Evolutionary conservation across 2,888 invertebrate genomes (phyloP), one percentile per base, ranked within the genome.

Genomic region (Agonopterix arenella): DNA sequence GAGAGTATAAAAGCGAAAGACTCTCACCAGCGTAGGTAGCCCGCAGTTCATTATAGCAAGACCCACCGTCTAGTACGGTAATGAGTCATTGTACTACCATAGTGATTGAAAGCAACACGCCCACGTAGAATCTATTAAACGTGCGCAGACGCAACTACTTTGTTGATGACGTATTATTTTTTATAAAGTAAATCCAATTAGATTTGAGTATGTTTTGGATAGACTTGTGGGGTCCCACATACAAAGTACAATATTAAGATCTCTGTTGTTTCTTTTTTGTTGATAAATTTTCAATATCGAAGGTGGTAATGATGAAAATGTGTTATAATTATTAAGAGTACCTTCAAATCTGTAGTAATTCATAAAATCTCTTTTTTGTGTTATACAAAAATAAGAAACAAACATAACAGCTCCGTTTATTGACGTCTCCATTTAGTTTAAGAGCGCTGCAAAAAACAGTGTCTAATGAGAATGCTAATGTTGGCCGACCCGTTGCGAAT

Each of bases 391-490:
- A 28, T 0, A 28, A 28, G 28, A 28, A 49, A 62, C 51, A 61
- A 55, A 66, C 62, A 64, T 67, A 63, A 58, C 52, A 61, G 60
- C 62, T 62, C 58, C 58, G 65, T 66, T 61, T 68, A 76, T 72
- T 77, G 75, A 76, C 72, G 66, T 66, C 69, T 75, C 70, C 71
- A 76, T 76, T 81, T 74, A 71, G 74, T 74, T 28, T 66, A 64
- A 61, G 59, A 62, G 60, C 60, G 58, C 61, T 66, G 67, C 72
- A 74, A 84, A 85, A 84, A 77, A 76, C 73, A 64, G 62, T 60
- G 58, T 59, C 62, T 73, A 78, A 80, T 79, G 68, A 73, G 70
- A 73, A 80, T 82, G 76, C 76, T 76, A 86, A 84, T 84, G 72
- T 66, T 56, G 70, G 61, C 64, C 56, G 52, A 70, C 69, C 68